These are phyloP conservation scores for Herpailurus yagouaroundi DNA, from an alignment of 2,113 vertebrate species.

Conservation along the genomic window DNA sequence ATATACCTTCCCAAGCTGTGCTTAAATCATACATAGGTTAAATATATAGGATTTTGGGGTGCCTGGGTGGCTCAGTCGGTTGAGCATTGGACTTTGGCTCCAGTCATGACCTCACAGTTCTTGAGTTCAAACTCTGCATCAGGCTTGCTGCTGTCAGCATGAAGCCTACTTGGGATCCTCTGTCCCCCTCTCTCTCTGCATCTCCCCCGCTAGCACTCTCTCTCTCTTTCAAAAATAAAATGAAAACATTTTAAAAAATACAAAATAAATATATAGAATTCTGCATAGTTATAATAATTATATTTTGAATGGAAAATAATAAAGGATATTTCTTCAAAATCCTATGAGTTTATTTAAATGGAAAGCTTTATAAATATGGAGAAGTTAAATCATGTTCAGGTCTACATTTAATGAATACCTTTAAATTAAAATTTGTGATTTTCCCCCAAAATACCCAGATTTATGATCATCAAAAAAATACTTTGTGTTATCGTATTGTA, in stretches of 20 bases:
- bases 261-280: neutral
- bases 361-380: neutral
- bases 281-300: neutral
- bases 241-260: no score
- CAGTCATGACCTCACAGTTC: no score
- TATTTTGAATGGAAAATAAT: neutral
- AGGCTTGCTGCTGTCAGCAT: no score
- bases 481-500: neutral
- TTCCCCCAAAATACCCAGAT: neutral
- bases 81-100: no score
- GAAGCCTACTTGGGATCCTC: no score
- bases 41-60: neutral
- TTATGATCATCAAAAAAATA: neutral
- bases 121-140: no score
- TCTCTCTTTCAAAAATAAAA: no score
- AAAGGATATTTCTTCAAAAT: slow-evolving; percentile 6
- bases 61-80: no score
- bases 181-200: no score
- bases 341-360: neutral
- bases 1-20: neutral
- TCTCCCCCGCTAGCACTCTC: no score
- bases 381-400: neutral
- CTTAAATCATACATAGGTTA: slow-evolving; percentile 3
- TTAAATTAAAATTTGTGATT: neutral
- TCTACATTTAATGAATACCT: slow-evolving; percentile 9